phyloP scores from a whole-genome alignment of 2,797 vertebrate species.

The Crocidura indochinensis region DNA sequence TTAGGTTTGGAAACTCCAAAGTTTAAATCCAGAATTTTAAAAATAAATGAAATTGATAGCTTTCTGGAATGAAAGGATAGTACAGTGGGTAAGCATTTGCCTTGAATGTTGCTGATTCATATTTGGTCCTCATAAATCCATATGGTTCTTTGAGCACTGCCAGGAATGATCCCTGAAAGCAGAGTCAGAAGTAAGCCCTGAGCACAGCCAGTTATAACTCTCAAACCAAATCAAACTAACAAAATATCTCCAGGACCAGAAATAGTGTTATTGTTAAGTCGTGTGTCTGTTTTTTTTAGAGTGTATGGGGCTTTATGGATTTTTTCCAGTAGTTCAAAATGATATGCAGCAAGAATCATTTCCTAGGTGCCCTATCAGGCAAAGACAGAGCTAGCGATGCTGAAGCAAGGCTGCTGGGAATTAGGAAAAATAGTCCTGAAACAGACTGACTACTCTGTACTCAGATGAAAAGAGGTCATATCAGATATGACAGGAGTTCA shows the following conservation, averaged over 20 bases:
- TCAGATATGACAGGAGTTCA: neutral
- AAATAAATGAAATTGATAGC: neutral
- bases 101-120: no score
- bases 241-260: neutral
- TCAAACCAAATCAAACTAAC: neutral
- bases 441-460: neutral
- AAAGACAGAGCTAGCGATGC: neutral
- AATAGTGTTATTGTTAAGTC: neutral
- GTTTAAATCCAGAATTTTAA: neutral
- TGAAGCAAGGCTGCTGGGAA: conserved; percentile 27
- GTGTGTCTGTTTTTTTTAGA: neutral
- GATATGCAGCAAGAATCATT: conserved; percentile 10
- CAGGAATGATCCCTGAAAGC: no score
- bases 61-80: neutral
- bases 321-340: neutral
- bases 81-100: no score
- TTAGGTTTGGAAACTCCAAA: neutral
- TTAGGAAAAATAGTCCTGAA: neutral
- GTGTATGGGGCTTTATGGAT: neutral
- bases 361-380: neutral
- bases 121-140: no score
- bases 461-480: neutral
- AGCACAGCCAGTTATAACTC: no score
- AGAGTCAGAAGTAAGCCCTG: no score
- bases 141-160: no score